phyloP scores from a whole-genome alignment of 2,888 invertebrate species.

The Tenthredo scrophulariae region DNA sequence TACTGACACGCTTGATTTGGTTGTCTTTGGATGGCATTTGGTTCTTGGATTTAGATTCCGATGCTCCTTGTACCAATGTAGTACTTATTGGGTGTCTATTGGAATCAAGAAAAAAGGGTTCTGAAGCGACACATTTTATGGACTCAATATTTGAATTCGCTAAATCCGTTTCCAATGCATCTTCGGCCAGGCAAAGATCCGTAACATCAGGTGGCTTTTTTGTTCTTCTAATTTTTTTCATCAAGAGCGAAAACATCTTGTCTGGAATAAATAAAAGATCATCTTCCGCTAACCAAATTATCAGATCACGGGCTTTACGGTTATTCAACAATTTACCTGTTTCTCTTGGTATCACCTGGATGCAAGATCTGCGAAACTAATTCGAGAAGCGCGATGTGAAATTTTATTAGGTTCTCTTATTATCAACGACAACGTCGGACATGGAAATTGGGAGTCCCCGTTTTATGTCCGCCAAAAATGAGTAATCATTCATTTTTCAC shows the following conservation, averaged over 20 bases:
- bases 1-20: neutral
- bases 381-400: no score
- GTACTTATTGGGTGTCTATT: neutral
- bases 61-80: slow-evolving; percentile 2
- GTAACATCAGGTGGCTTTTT: neutral
- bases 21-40: no score
- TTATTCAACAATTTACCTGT: neutral
- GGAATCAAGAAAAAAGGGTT: neutral
- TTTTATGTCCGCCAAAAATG: no score
- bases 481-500: no score
- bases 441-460: no score
- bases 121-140: neutral
- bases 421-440: no score
- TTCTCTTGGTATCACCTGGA: neutral
- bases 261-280: neutral
- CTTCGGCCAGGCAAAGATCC: neutral
- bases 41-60: neutral
- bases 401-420: no score
- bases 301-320: neutral
- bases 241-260: neutral
- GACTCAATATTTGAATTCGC: neutral
- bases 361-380: no score
- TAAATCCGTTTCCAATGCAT: neutral
- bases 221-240: neutral
- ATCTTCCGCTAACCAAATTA: no score